phyloP scores from a whole-genome alignment of 2,888 invertebrate species.

The Anoncus sp. region DNA sequence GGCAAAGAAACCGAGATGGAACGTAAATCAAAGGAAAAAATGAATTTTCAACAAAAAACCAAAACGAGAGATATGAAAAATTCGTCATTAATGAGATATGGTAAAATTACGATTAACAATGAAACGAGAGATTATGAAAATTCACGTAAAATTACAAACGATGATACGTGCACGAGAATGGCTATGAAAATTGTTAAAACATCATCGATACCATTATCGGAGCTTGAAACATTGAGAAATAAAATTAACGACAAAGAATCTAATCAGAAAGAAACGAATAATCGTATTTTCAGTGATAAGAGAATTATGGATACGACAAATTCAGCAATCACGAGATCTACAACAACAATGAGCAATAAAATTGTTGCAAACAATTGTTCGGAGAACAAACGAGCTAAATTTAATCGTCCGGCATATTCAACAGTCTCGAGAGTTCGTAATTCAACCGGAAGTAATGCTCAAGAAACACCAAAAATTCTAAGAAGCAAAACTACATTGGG shows the following conservation, averaged over 20 bases:
- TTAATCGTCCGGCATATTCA: slow-evolving; percentile 82
- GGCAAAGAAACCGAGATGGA: no score
- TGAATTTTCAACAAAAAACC: slow-evolving; percentile 67
- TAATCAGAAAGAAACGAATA: slow-evolving; percentile 25
- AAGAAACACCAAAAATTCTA: slow-evolving; percentile 74
- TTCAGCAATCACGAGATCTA: no score
- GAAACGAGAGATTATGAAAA: slow-evolving; percentile 38
- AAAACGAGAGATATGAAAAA: slow-evolving; percentile 69
- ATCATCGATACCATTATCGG: slow-evolving; percentile 29
- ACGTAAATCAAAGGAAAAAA: no score
- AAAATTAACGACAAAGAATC: slow-evolving; percentile 69
- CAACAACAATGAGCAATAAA: no score
- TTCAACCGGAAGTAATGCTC: slow-evolving; percentile 31
- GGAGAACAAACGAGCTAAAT: slow-evolving; percentile 43
- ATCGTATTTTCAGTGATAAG: slow-evolving; percentile 39
- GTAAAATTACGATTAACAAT: slow-evolving; percentile 40
- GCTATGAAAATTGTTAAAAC: slow-evolving; percentile 20
- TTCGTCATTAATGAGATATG: slow-evolving; percentile 66
- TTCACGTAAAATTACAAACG: slow-evolving; percentile 60
- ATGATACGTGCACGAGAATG: slow-evolving; percentile 39
- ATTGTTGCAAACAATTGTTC: background rate
- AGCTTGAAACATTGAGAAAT: slow-evolving; percentile 73
- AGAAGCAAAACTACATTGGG: slow-evolving; percentile 80
- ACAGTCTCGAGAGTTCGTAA: slow-evolving; percentile 82
- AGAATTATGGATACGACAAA: no score